Percentiles rank a stretch among this genome's conserved stretches.
Evolutionary conservation across 2,113 vertebrate genomes (phyloP).

Genomic region (Ceyx cyanopectus): DNA sequence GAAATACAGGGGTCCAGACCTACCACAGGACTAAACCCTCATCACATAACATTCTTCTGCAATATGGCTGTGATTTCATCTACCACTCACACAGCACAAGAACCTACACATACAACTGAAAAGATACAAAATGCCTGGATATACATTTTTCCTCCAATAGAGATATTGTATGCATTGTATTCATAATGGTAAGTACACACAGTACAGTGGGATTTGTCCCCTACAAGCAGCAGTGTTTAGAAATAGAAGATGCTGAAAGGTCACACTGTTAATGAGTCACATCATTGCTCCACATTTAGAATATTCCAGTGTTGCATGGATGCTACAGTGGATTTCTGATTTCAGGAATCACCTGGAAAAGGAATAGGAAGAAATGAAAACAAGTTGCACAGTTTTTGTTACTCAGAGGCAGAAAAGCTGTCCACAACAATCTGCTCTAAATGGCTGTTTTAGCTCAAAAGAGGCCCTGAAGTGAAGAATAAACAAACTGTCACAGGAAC

Average conservation of each 20-base stretch:
- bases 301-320: neutral
- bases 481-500: conserved; percentile 72
- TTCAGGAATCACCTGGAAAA: conserved; percentile 53
- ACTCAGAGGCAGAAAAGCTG: conserved; percentile 57
- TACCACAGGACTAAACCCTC: neutral
- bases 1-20: neutral
- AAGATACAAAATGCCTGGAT: neutral
- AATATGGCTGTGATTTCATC: neutral
- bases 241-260: neutral
- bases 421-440: conserved; percentile 63
- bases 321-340: neutral
- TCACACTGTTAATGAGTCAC: neutral
- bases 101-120: neutral
- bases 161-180: neutral
- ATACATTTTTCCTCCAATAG: neutral
- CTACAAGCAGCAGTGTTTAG: neutral
- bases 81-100: neutral
- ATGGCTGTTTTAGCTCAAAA: conserved; percentile 67
- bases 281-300: neutral
- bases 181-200: neutral
- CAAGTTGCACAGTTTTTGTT: conserved; percentile 32
- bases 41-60: neutral
- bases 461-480: conserved; percentile 69
- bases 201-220: neutral
- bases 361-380: conserved; percentile 24